Percentiles rank a stretch among this genome's conserved stretches.
phyloP scores from a whole-genome alignment of 2,797 vertebrate species.

The Myripristis murdjan region DNA sequence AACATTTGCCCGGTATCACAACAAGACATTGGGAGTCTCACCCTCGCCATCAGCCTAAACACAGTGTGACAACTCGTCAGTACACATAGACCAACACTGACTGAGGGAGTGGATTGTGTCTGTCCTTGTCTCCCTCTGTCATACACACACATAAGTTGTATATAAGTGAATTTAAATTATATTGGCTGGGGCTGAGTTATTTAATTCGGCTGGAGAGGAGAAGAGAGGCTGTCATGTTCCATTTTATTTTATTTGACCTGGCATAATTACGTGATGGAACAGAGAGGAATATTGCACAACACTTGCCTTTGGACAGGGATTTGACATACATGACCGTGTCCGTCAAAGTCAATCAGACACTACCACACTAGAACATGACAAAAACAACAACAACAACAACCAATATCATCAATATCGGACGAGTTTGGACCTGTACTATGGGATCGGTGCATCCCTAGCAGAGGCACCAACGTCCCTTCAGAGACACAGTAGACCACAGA shows the following conservation, averaged over 20 bases:
- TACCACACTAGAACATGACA: too few relatives aligned
- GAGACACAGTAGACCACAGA: too few relatives aligned
- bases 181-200: background rate
- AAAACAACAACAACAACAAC: too few relatives aligned
- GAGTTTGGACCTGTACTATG: too few relatives aligned
- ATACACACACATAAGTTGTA: background rate
- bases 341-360: background rate
- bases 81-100: slow-evolving; percentile 43
- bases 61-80: slow-evolving; percentile 67
- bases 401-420: too few relatives aligned
- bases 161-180: background rate
- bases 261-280: too few relatives aligned
- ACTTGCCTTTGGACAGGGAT: background rate
- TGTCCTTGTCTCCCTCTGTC: slow-evolving; percentile 29
- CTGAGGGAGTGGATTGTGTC: slow-evolving; percentile 44
- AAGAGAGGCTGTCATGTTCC: background rate
- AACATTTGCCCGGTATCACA: slow-evolving; percentile 79
- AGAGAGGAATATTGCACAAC: background rate
- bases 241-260: too few relatives aligned
- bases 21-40: slow-evolving; percentile 72
- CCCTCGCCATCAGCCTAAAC: slow-evolving; percentile 70
- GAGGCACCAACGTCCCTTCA: too few relatives aligned
- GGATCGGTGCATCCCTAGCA: too few relatives aligned
- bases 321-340: background rate
- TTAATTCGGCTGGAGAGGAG: background rate